Base-by-base conservation (phyloP, 2,113 vertebrate genomes). In the Dasyornis broadbenti region DNA sequence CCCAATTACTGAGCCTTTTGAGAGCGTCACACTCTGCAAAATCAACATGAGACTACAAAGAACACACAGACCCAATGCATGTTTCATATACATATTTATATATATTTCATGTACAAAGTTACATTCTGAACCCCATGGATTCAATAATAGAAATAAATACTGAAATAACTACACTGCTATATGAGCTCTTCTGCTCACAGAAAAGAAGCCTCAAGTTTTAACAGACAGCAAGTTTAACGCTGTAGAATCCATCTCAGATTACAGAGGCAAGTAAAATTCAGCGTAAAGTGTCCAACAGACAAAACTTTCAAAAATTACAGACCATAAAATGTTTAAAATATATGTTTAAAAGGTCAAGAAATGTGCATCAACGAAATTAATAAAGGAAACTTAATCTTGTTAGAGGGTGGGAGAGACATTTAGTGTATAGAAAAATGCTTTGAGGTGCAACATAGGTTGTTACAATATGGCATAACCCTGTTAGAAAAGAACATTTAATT, bases 111-210 rank as follows among this genome's bases (percentile, higher is more conserved):
- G 98, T 99, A 99, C 99, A 99, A 99, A 99, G 98, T 99, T 99
- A 99, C 99, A 99, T 99, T 99, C 99, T 95, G 98, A 98, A 99
- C 98, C 98, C 98, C 98, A 98, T 98, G 99, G 98, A 98, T 98
- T 99, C 98, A 98, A 98, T 98, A 98, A 98, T 98, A 98, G 98
- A 99, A 99, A 99, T 99, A 99, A 99, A 99, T 99, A 99, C 99
- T 99, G 98, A 98, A 98, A 98, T 98, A 98, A 98, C 98, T 98
- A 98, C 98, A 98, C 95, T 97, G 98, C 97, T 97, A 98, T 96
- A 95, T 93, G 98, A 98, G 97, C 98, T 94, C 94, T 96, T 89
- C 73, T 87, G 97, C 98, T 98, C 97, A 98, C 95, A 98, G 98
- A 96, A 98, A 96, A 94, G 92, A 98, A 97, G 98, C 96, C 97